Evolutionary conservation across 2,113 vertebrate genomes (phyloP), one percentile per base, ranked within the genome.

Genomic region (Bujurquina vittata): DNA sequence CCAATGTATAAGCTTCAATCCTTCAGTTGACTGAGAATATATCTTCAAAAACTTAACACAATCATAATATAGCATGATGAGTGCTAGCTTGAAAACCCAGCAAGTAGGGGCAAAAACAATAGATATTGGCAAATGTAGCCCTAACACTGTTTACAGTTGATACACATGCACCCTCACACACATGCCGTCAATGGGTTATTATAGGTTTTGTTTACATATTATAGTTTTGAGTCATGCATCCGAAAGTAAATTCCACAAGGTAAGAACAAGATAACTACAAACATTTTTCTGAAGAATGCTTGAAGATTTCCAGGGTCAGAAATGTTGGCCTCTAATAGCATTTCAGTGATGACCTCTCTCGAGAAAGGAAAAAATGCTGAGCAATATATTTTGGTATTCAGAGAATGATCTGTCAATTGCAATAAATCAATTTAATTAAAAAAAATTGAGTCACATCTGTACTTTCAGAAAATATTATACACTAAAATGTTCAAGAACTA

Each of bases 351-450:
- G 58, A 73, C 63, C 79, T 87, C 37, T 63, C 22, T 10, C 7
- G 2, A 81, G 60, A 88, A 79, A 49, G 18, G 35, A 10, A 58
- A 77, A 40, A 77, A 73, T 33, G 63, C 67, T 37, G 31, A 73
- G 63, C 43, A 77, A 84, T 77, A 59, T 26, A 58, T 31, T 87
- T 81, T 54, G 43, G 81, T 59, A 84, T 84, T 77, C 33, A 12
- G 86, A 54, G 73, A 23, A 59, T 81, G 37, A 74, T 40, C 37
- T 63, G 31, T 74, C 35, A 37, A 31, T 57, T 84, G 52, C 54
- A 79, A 81, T 61, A 12, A 81, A 60, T 75, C 57, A 46, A 35
- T 35, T 35, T 33, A 6, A 33, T 35, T 35, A 8, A 35, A 35
- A 35, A 8, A 8, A 35, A 20, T 52, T 72, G 37, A 77, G 33